phyloP scores from a whole-genome alignment of 2,888 invertebrate genomes.

The Calameuta pallipes region DNA sequence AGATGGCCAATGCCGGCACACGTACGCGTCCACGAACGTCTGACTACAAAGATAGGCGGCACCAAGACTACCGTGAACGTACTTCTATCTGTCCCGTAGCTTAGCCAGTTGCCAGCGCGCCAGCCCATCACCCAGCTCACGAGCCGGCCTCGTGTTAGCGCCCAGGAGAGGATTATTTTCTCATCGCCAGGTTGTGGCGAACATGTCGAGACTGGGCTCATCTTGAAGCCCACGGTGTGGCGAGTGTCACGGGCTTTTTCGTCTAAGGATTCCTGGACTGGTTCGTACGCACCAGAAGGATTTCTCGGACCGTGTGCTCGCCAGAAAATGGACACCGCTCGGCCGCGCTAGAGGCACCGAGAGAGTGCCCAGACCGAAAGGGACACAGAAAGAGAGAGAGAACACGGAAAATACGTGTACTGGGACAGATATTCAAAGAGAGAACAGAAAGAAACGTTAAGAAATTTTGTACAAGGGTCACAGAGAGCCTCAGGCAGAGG shows the following conservation, averaged over 20 bases:
- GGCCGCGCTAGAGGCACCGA: constrained; percentile 37
- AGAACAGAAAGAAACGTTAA: constrained; percentile 9
- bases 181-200: constrained; percentile 40
- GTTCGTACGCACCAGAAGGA: constrained; percentile 16
- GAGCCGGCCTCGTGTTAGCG: constrained; percentile 60
- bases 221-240: constrained; percentile 19
- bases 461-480: constrained; percentile 18
- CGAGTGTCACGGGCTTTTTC: constrained; percentile 17
- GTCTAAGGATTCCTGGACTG: constrained; percentile 10
- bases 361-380: background rate
- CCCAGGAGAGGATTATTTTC: constrained; percentile 38
- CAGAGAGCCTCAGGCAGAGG: constrained; percentile 9
- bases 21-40: constrained; percentile 29
- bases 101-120: constrained; percentile 35
- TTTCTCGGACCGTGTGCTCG: constrained; percentile 24
- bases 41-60: constrained; percentile 15
- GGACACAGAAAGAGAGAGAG: constrained; percentile 21
- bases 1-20: constrained; percentile 62
- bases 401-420: constrained; percentile 10
- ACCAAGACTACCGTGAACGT: constrained; percentile 21
- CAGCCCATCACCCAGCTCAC: constrained; percentile 44
- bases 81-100: constrained; percentile 31
- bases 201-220: constrained; percentile 44
- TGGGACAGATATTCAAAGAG: background rate
- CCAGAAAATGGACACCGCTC: constrained; percentile 60